These are phyloP conservation scores for Hypotaenidia okinawae DNA, from an alignment of 2,797 vertebrate species.

Conservation along the genomic window DNA sequence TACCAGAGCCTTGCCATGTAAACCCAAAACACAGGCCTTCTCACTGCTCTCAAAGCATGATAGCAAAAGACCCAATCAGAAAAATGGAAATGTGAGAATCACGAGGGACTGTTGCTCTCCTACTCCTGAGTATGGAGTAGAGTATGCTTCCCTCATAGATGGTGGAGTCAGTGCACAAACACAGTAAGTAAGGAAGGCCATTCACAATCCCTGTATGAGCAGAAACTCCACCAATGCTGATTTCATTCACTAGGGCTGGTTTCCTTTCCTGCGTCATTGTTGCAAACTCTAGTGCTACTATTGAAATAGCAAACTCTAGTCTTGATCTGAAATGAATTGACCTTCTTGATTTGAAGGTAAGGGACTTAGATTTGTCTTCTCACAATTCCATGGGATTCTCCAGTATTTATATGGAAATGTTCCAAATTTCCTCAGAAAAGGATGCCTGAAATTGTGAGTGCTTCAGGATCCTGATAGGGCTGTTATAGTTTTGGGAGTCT, in stretches of 20 bases:
- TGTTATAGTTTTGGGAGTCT: not conserved
- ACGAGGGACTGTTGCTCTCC: not conserved
- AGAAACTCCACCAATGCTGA: not conserved
- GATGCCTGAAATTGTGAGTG: not conserved
- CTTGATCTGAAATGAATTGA: not conserved
- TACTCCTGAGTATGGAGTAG: not conserved
- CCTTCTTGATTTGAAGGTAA: not conserved
- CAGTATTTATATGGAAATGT: not conserved
- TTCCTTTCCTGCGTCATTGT: not conserved
- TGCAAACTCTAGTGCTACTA: not conserved
- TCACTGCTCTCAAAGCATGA: not conserved
- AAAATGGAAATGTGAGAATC: not conserved
- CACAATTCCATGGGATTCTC: not conserved
- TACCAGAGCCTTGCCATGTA: no score
- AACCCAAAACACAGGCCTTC: not conserved
- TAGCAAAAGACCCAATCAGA: not conserved
- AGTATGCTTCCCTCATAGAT: not conserved
- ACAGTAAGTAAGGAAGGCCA: not conserved
- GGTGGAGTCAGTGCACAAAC: not conserved
- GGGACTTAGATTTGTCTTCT: not conserved
- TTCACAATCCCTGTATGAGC: not conserved
- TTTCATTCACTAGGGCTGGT: not conserved
- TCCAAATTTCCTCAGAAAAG: not conserved
- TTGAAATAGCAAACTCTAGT: not conserved
- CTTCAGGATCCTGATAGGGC: not conserved